Conservation (phyloP, 2,888 invertebrate genomes). For the Cecidostiba fungosa region DNA sequence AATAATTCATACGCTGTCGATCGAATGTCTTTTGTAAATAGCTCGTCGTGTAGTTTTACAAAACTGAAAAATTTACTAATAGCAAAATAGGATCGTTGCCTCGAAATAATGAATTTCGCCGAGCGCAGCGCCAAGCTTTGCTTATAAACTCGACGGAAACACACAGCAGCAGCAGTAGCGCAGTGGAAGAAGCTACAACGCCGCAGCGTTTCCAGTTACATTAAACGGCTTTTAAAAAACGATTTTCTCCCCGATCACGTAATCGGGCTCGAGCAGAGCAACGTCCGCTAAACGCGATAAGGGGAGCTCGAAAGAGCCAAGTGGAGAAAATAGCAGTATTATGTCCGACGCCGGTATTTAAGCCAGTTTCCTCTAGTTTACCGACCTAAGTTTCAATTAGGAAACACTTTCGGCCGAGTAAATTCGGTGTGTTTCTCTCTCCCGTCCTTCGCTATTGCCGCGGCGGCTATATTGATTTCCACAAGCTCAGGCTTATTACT, state of each 20-base stretch:
- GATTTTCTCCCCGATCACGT: conserved; percentile 50
- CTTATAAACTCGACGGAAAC: neutral
- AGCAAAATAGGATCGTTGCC: neutral
- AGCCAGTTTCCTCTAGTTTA: conserved; percentile 25
- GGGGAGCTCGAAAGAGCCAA: conserved; percentile 6
- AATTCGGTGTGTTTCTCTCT: neutral
- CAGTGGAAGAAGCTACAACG: neutral
- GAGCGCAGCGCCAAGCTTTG: neutral
- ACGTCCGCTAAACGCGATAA: neutral
- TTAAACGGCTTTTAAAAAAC: conserved; percentile 50
- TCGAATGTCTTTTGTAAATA: no score
- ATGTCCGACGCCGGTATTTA: conserved; percentile 40
- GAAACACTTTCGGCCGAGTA: conserved; percentile 10
- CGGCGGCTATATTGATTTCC: neutral
- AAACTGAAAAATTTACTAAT: no score
- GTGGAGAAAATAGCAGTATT: conserved; percentile 4
- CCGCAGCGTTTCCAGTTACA: conserved; percentile 30
- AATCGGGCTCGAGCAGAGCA: conserved; percentile 38
- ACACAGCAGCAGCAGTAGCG: neutral
- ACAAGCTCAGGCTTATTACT: neutral
- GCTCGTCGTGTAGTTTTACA: no score
- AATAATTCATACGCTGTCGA: no score
- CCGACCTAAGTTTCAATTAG: conserved; percentile 39
- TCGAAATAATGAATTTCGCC: neutral
- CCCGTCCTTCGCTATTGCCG: neutral